Evolutionary conservation across 2,797 vertebrate genomes (phyloP), one percentile per base, ranked within the genome.

Genomic region (Geotrypetes seraphini): DNA sequence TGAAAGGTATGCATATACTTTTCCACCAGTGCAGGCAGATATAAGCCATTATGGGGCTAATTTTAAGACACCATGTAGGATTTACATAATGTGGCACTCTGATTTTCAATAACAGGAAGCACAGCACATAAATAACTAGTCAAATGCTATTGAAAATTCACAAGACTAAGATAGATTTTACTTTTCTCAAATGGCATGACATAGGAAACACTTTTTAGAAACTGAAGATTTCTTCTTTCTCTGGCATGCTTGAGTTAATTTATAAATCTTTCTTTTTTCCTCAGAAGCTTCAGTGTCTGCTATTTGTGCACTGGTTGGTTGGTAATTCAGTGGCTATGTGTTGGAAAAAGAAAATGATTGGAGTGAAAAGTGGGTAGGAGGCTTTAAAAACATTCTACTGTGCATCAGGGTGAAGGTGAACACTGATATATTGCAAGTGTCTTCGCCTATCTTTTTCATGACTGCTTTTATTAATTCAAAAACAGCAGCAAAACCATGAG

Each of bases 391-490:
- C 36, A 26, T 46, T 45, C 46, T 47, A 40, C 46, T 57, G 57
- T 51, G 44, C 46, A 39, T 35, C 39, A 53, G 8, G 24, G 15
- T 19, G 40, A 53, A 50, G 36, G 32, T 54, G 39, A 50, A 58
- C 26, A 32, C n/a, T 50, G 27, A 49, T 49, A 31, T 21, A 60
- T 60, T 63, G 34, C 50, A 56, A 54, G 41, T 36, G 44, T 30
- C 39, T 43, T 27, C 50, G 57, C 43, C 60, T 51, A 53, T 65
- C 46, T 63, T 47, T 69, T 53, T 48, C 47, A 51, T 13, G 8
- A 49, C 22, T 44, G 28, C 14, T 36, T 68, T 66, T 19, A 36
- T 66, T 66, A 66, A 70, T 49, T 69, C 34, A 52, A 62, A 68
- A 68, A 43, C 39, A 62, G 43, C 52, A 65, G 57, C 47, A 64